phyloP scores from a whole-genome alignment of 2,888 invertebrate genomes.

The Matsumyia berberina region DNA sequence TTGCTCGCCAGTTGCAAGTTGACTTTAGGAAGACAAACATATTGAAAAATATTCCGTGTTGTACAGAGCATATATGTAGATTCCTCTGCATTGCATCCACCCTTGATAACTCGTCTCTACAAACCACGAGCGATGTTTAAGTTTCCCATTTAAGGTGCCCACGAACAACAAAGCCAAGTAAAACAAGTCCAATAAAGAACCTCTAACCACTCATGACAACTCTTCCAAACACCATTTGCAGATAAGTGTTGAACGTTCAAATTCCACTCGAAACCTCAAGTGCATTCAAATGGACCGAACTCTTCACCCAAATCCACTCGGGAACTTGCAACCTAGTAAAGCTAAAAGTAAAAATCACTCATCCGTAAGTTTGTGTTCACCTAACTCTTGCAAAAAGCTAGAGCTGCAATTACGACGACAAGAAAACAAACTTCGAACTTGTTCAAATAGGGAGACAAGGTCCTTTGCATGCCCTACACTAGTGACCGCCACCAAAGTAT shows the following conservation, averaged over 20 bases:
- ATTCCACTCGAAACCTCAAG: constrained; percentile 60
- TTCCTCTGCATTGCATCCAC: too few relatives aligned
- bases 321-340: too few relatives aligned
- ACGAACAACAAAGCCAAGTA: background rate
- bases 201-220: constrained; percentile 6
- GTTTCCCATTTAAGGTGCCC: too few relatives aligned
- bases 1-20: too few relatives aligned
- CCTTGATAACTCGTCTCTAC: too few relatives aligned
- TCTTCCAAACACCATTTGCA: constrained; percentile 42
- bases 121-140: too few relatives aligned
- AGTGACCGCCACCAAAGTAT: constrained; percentile 46
- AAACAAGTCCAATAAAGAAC: constrained; percentile 20
- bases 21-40: too few relatives aligned
- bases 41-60: too few relatives aligned
- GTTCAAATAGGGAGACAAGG: constrained; percentile 50
- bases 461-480: constrained; percentile 42
- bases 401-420: constrained; percentile 40
- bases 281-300: constrained; percentile 53
- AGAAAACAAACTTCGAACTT: constrained; percentile 45
- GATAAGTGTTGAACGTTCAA: constrained; percentile 51
- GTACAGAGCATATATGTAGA: too few relatives aligned
- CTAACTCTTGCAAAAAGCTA: constrained; percentile 44
- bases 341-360: constrained; percentile 26
- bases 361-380: constrained; percentile 43
- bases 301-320: constrained; percentile 50